Conservation (phyloP, 2,888 invertebrate genomes). For the Sepiola atlantica region DNA sequence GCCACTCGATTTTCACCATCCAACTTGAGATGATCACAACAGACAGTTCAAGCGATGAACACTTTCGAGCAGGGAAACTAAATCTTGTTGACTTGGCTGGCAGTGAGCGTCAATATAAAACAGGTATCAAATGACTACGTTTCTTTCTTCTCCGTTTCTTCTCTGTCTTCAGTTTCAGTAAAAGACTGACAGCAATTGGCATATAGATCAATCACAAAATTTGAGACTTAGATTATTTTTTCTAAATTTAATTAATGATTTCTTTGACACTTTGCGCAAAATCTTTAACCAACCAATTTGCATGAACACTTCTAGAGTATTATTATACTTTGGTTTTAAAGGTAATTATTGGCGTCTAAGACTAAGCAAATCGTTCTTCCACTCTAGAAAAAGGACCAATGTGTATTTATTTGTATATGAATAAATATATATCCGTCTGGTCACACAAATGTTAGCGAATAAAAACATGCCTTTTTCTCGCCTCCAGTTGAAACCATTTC, state of each 20-base stretch:
- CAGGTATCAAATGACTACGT: conserved; percentile 73
- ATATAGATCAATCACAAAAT: background rate
- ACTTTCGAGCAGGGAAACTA: conserved; percentile 83
- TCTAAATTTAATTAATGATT: background rate
- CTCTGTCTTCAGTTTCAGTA: background rate
- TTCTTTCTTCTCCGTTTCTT: background rate
- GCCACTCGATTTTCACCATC: conserved; percentile 91
- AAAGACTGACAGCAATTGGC: background rate
- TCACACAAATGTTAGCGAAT: too few species aligned
- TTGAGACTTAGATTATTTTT: background rate
- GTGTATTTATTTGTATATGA: too few species aligned
- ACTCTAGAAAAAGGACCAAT: too few species aligned
- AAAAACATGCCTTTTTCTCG: too few species aligned
- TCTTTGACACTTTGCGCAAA: background rate
- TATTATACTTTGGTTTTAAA: background rate
- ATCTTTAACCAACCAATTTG: background rate
- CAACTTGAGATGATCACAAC: conserved; percentile 86
- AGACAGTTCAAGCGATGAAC: conserved; percentile 76
- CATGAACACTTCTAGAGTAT: background rate
- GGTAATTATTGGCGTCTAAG: too few species aligned
- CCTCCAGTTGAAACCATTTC: too few species aligned
- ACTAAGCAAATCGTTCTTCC: too few species aligned
- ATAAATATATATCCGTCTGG: too few species aligned
- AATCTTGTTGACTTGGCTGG: conserved; percentile 93
- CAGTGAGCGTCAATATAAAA: conserved; percentile 88